phyloP scores from a whole-genome alignment of 2,888 invertebrate genomes.

The Lithophane semibrunnea region DNA sequence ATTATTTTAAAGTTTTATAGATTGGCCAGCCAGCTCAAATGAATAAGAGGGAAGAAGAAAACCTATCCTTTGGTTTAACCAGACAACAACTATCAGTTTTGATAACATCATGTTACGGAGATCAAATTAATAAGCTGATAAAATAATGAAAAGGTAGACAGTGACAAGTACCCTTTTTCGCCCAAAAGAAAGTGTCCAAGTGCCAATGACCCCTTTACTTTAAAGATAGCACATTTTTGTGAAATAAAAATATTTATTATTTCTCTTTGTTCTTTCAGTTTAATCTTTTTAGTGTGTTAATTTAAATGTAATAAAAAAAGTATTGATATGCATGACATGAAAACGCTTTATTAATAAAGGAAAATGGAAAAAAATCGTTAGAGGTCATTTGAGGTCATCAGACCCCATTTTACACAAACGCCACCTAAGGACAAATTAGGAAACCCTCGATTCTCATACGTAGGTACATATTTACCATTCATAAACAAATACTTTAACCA shows the following conservation, averaged over 20 bases:
- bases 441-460: conserved; percentile 33
- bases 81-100: too few relatives aligned
- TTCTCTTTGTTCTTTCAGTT: conserved; percentile 44
- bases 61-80: too few relatives aligned
- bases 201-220: conserved; percentile 33
- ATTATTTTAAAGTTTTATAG: too few relatives aligned
- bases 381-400: conserved; percentile 56
- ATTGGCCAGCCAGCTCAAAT: too few relatives aligned
- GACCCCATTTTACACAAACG: conserved; percentile 25
- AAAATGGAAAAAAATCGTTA: conserved; percentile 10
- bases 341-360: not conserved
- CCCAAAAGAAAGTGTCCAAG: conserved; percentile 30
- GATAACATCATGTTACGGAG: not conserved
- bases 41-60: too few relatives aligned
- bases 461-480: conserved; percentile 48
- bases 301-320: conserved; percentile 9
- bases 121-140: conserved; percentile 6
- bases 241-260: not conserved
- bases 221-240: not conserved
- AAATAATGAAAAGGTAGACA: conserved; percentile 3
- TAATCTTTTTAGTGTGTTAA: conserved; percentile 27
- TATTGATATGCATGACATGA: not conserved
- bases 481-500: conserved; percentile 51
- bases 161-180: not conserved
- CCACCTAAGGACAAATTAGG: conserved; percentile 35